phyloP scores from a whole-genome alignment of 2,888 invertebrate genomes.

The Scelioninae gen. 1 region DNA sequence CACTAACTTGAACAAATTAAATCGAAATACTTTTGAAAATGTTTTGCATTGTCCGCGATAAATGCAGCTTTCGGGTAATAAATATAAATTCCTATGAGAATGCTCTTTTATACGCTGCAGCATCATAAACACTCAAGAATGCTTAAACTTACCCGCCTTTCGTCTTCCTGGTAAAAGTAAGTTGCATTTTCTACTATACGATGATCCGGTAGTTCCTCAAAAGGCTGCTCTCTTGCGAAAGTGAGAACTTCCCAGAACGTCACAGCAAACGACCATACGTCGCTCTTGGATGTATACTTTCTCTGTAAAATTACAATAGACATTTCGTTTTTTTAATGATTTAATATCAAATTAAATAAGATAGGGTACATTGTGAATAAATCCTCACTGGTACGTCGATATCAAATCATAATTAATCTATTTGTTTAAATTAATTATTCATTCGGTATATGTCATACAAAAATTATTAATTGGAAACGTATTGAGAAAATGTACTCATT shows the following conservation, averaged over 20 bases:
- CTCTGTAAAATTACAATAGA: constrained; percentile 85
- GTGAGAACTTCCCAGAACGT: constrained; percentile 95
- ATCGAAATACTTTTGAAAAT: constrained; percentile 18
- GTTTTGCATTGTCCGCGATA: constrained; percentile 21
- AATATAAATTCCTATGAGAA: constrained; percentile 23
- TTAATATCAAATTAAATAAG: neutral
- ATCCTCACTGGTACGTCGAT: too few relatives aligned
- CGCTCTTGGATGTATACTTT: constrained; percentile 92
- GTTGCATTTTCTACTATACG: constrained; percentile 93
- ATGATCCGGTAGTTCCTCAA: constrained; percentile 91
- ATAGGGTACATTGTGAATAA: too few relatives aligned
- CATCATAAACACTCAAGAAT: constrained; percentile 50
- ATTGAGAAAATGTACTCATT: neutral
- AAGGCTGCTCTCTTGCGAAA: constrained; percentile 93
- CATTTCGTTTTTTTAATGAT: neutral
- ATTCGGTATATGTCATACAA: neutral
- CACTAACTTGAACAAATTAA: constrained; percentile 17
- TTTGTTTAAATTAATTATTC: constrained; percentile 11
- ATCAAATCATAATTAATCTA: neutral
- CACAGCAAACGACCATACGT: constrained; percentile 95
- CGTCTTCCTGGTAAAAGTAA: constrained; percentile 90
- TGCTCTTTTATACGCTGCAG: constrained; percentile 10
- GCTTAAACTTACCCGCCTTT: constrained; percentile 86
- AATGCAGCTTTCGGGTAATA: constrained; percentile 16
- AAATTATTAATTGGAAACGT: neutral